Evolutionary conservation across 2,113 vertebrate species (phyloP).

Genomic region (Periophthalmus modestus): DNA sequence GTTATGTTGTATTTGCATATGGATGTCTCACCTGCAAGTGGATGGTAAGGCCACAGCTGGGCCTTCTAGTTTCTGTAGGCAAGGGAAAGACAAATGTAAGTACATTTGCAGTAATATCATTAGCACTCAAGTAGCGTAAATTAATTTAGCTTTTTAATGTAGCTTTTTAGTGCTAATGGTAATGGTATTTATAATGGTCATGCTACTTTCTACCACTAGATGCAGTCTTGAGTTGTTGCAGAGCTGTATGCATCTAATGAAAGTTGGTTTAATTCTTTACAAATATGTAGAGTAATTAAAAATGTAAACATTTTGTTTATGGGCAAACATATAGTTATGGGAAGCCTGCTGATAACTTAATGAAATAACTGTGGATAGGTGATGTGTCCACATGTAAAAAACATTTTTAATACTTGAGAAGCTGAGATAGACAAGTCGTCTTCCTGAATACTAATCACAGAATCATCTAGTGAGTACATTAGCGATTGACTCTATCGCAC

Average conservation of each 20-base stretch:
- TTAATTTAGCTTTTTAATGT: not conserved
- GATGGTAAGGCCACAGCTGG: not conserved
- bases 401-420: slow-evolving; percentile 15
- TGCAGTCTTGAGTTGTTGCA: not conserved
- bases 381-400: not conserved
- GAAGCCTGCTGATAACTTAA: not conserved
- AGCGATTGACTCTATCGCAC: slow-evolving; percentile 58
- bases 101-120: not conserved
- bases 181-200: not conserved
- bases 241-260: not conserved
- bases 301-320: too few species aligned
- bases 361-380: not conserved
- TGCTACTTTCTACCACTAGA: not conserved
- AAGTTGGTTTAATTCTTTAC: too few species aligned
- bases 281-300: too few species aligned
- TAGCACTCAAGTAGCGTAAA: too few species aligned
- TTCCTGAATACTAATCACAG: slow-evolving; percentile 41
- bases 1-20: not conserved
- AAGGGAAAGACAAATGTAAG: not conserved
- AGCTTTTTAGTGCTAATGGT: too few species aligned
- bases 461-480: slow-evolving; percentile 49
- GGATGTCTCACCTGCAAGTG: not conserved
- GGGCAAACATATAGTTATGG: too few species aligned
- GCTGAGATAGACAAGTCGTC: slow-evolving; percentile 17
- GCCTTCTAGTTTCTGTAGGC: not conserved